Base-by-base conservation (phyloP, 2,888 invertebrate genomes). In the Ophonus ardosiacus region DNA sequence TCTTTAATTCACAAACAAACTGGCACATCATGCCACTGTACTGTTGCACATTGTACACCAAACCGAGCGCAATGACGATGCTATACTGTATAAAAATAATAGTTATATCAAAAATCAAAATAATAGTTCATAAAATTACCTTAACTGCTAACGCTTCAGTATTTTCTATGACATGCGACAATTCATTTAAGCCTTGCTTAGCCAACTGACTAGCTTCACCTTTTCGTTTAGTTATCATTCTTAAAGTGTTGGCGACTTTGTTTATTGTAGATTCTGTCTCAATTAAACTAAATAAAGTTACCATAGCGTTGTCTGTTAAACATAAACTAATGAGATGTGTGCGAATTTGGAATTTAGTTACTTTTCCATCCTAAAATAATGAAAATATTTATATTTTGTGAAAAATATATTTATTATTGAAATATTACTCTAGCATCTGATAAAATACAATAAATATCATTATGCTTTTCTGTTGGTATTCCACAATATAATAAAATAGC, bases 401-500 rank as follows among this genome's bases (percentile, higher is more conserved):
- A 31, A 31, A 31, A 1, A 63, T 59, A n/a, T 18, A 15, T 84
- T 5, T 89, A 87, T 7, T 51, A 51, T 51, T 51, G 43, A 51
- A 51, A 13, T 51, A 8, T 87, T 88, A 92, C 92, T 85, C 92
- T 92, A 0, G 92, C 91, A 86, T 93, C 92, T n/a, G 91, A 90
- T 17, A 93, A 89, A 85, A 92, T 91, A 24, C 89, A 89, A 87
- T 92, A 92, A 81, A 93, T 90, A 86, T 93, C 92, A 76, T 92
- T 90, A 88, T 94, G 94, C 86, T 94, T 94, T 78, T 94, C 94
- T 21, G 93, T 93, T 7, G 96, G 95, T 4, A 98, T 95, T 4
- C 96, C 97, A 88, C 96, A 97, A 86, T 96, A 95, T 81, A 96
- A 91, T 10, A 98, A 92, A 84, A 98, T 93, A 0, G 96, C 95